Percentiles rank a stretch among this genome's conserved stretches.
These are phyloP conservation scores for Diachasmimorpha longicaudata DNA, from an alignment of 1,140 invertebrate genomes.

Conservation along the genomic window DNA sequence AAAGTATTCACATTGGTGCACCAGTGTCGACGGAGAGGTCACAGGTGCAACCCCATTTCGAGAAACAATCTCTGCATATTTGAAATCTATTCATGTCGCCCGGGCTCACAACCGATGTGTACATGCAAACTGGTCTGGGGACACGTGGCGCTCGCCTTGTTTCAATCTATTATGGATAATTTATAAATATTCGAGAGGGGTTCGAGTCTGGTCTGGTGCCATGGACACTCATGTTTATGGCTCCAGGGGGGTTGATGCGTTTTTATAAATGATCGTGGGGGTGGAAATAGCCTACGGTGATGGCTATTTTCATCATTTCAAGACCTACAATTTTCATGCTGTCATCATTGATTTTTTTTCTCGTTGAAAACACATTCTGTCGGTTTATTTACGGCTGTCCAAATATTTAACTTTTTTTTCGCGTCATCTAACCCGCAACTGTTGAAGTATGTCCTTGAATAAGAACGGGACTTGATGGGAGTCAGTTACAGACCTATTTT, in stretches of 20 bases:
- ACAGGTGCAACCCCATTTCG: slow-evolving; percentile 47
- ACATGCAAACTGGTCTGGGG: not conserved
- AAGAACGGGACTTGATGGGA: too few species aligned
- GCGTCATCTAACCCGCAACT: too few species aligned
- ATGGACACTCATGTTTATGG: not conserved
- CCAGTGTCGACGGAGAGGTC: slow-evolving; percentile 36
- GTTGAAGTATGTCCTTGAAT: too few species aligned
- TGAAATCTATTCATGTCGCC: slow-evolving; percentile 48
- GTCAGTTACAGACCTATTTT: too few species aligned
- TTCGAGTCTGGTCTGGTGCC: not conserved
- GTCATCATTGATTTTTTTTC: too few species aligned
- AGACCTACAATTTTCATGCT: too few species aligned
- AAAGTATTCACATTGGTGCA: slow-evolving; percentile 25
- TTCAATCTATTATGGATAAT: slow-evolving; percentile 46
- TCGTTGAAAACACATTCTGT: too few species aligned
- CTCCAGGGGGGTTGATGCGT: not conserved
- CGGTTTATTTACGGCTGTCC: too few species aligned
- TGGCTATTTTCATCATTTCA: too few species aligned
- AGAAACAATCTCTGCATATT: slow-evolving; percentile 53
- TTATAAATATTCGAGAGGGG: slow-evolving; percentile 43
- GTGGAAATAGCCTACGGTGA: too few species aligned
- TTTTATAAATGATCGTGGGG: too few species aligned
- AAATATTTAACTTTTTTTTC: too few species aligned
- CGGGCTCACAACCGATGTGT: not conserved
- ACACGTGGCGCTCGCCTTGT: slow-evolving; percentile 13